A percentile compares a stretch with the other conserved stretches of the same genome.
phyloP scores from a whole-genome alignment of 2,888 invertebrate species.

The Diaphora mendica region DNA sequence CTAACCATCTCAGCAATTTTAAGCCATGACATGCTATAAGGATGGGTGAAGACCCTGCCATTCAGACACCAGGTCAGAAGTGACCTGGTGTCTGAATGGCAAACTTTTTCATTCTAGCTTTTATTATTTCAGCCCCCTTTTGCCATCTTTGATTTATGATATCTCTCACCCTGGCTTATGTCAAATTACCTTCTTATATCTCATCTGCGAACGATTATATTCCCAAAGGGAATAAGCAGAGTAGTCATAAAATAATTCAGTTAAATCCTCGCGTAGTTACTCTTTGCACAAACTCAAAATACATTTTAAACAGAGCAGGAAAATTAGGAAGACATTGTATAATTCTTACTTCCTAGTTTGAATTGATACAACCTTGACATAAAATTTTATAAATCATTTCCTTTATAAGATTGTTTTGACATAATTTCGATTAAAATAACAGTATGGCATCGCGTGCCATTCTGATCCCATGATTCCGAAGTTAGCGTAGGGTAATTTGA shows the following conservation, averaged over 20 bases:
- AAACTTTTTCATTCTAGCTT: too few species aligned
- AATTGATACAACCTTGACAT: background rate
- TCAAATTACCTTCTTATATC: background rate
- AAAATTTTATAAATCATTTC: background rate
- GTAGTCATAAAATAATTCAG: background rate
- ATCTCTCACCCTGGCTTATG: background rate
- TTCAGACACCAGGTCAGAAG: too few species aligned
- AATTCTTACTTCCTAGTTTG: background rate
- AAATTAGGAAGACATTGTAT: background rate
- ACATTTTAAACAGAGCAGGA: background rate
- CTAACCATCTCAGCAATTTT: too few species aligned
- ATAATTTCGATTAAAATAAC: slow-evolving; percentile 1
- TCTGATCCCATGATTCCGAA: background rate
- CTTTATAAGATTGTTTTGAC: background rate
- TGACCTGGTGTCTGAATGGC: too few species aligned
- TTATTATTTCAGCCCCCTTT: too few species aligned
- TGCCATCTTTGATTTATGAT: background rate
- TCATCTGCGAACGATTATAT: background rate
- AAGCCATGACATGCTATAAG: too few species aligned
- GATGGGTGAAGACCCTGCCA: too few species aligned
- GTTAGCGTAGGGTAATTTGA: slow-evolving; percentile 7
- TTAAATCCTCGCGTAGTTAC: background rate
- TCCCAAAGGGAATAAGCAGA: background rate
- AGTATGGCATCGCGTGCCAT: slow-evolving; percentile 9
- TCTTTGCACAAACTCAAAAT: background rate